Evolutionary conservation across 1,140 invertebrate species (phyloP), one percentile per base, ranked within the genome.

Genomic region (Neodiprion pinetum): DNA sequence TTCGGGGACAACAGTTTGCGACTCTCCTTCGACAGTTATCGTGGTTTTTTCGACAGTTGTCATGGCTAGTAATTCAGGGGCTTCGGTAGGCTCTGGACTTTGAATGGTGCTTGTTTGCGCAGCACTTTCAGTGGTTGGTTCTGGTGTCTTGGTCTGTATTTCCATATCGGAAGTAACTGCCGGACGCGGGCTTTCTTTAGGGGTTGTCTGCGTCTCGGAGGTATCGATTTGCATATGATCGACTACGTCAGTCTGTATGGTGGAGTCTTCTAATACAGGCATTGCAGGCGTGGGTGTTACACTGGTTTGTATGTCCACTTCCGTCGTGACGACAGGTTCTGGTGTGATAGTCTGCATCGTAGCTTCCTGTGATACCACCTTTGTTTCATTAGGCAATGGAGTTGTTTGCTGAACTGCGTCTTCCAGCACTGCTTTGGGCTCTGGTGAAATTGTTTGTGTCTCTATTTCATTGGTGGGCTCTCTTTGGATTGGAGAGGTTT

Each of bases 381-480:
- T 47, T 11, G 47, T 69, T 7, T 28, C 23, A 23, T 67, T 53
- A 48, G 48, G 75, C 9, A 82, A 67, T 7, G 79, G 78, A 4
- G 79, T 77, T 10, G 80, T 82, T 71, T 85, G 82, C 71, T 85
- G 81, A 68, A 81, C 80, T 8, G 73, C 75, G 17, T 83, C 78
- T 61, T 61, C 53, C 0, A 74, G 71, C 9, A 78, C 66, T 8
- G 75, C 23, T 71, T 50, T 48, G 47, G 48, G 70, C 53, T 81
- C 80, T 67, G 50, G 21, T 23, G 73, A 68, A 1, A 71, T 5
- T 1, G 85, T 87, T 72, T 87, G 86, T n/a, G 81, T 86, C 49
- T 86, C 83, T 3, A 75, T 83, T 67, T 84, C 85, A 10, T 65
- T 74, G 1, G 77, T 73, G 9, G 48, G 67, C 40, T 53, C 14